Conservation (phyloP, 2,113 vertebrate genomes). For the Balaeniceps rex region DNA sequence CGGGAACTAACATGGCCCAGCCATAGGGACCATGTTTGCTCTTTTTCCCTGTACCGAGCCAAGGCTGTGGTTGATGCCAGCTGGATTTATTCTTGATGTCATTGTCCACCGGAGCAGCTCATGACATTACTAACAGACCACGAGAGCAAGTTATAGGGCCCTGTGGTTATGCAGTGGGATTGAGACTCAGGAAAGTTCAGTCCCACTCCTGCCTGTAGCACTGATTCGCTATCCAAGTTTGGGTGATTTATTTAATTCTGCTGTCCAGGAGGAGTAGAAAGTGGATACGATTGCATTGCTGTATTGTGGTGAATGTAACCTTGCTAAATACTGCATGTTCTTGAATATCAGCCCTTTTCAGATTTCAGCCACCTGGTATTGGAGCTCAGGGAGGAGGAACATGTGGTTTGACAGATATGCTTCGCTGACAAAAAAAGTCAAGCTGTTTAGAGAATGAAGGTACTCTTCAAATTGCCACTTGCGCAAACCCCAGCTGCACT, state of each 20-base stretch:
- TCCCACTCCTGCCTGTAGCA: neutral
- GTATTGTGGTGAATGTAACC: neutral
- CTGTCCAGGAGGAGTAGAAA: neutral
- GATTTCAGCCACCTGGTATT: neutral
- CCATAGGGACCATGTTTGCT: accelerated
- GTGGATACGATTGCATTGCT: neutral
- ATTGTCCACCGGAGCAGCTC: neutral
- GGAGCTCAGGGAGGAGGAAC: neutral
- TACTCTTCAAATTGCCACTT: slow-evolving; percentile 28
- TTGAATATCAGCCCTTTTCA: neutral
- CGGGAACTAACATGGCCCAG: neutral
- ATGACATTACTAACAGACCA: neutral
- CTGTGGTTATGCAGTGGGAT: neutral
- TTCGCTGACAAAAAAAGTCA: neutral
- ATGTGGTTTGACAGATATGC: neutral
- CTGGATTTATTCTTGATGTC: neutral
- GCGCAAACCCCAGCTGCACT: neutral
- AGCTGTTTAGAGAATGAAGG: slow-evolving; percentile 38
- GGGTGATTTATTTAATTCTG: neutral
- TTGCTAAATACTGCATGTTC: neutral
- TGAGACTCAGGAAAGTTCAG: neutral
- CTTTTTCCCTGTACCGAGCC: neutral
- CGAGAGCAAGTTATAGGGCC: accelerated
- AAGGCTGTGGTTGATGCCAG: neutral
- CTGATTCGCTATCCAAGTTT: accelerated